Evolutionary conservation across 1,140 invertebrate genomes (phyloP), one percentile per base, ranked within the genome.

Genomic region (Trissolcus basalis): DNA sequence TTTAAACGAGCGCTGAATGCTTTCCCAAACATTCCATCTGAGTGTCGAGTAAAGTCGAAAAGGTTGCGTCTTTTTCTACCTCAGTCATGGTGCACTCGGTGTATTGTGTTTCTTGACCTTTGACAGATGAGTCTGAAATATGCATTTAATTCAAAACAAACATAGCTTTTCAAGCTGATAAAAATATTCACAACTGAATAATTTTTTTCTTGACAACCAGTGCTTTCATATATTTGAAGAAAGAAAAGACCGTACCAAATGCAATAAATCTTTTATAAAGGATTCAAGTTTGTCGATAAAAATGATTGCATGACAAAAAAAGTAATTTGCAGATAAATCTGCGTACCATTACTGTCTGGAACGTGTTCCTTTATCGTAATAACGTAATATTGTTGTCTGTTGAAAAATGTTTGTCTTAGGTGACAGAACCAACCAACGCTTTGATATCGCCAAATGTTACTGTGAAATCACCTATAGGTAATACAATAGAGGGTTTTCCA

Each of bases 341-440:
- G 39, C 1, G 54, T 76, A 5, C n/a, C 60, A 53, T 65, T 59
- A 36, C 65, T 76, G 13, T 27, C 44, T 9, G 60, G 67, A 61
- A 77, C 44, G n/a, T 65, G 33, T 5, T 45, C 8, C 35, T 58
- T 49, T 9, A 73, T 50, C 1, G 35, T 9, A 13, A n/a, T n/a
- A n/a, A n/a, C n/a, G 65, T 60, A 4, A 74, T 19, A 55, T 78
- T 54, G 19, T 12, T 16, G 58, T 64, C 39, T 14, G 55, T 76
- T 5, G 76, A 33, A 12, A 51, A 53, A 49, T 79, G 77, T 48
- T 79, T 67, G 12, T 71, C 71, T 39, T 75, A 70, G 7, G 65
- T 47, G 14, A 50, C 51, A 0, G 1, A 16, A 7, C 44, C 48
- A 13, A 61, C 44, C 0, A 74, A 6, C 11, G 60, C 49, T 36